These are phyloP conservation scores for Caenorhabditis afra DNA, from an alignment of 2,888 invertebrate species.

Conservation along the genomic window DNA sequence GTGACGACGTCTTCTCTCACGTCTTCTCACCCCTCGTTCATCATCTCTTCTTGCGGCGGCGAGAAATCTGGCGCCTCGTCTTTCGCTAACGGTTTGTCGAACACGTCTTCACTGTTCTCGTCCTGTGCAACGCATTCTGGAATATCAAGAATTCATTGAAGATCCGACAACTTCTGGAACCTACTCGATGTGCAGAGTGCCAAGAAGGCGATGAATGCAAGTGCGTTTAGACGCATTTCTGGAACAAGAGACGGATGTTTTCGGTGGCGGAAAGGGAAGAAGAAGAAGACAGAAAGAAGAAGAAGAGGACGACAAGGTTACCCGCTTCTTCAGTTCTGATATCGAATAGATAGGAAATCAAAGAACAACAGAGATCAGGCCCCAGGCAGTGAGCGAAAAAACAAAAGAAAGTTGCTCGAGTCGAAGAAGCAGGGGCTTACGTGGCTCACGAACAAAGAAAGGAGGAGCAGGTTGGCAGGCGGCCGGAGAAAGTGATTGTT, in stretches of 20 bases:
- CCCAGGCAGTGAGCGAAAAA: background rate
- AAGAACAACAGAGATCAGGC: too few relatives aligned
- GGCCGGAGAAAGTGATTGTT: slow-evolving; percentile 27
- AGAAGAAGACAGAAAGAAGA: background rate
- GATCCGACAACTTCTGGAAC: slow-evolving; percentile 4
- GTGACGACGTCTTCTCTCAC: too few relatives aligned
- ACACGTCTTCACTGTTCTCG: slow-evolving; percentile 47
- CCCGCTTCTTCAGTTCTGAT: background rate
- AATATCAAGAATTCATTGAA: background rate
- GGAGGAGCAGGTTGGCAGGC: background rate
- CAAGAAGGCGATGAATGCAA: slow-evolving; percentile 3
- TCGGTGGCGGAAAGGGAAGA: background rate
- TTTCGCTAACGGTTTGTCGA: slow-evolving; percentile 29
- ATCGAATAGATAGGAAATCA: too few relatives aligned
- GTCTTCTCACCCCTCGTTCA: slow-evolving; percentile 35
- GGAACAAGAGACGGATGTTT: slow-evolving; percentile 25
- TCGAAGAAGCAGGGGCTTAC: background rate
- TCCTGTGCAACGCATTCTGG: slow-evolving; percentile 34
- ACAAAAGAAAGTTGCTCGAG: background rate
- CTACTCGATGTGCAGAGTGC: slow-evolving; percentile 18
- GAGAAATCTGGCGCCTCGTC: slow-evolving; percentile 16
- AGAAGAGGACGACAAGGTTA: background rate
- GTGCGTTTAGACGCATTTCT: slow-evolving; percentile 31
- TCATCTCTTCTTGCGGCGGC: slow-evolving; percentile 34
- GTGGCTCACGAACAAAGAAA: slow-evolving; percentile 31